phyloP scores from a whole-genome alignment of 2,113 vertebrate species.

The Crocuta crocuta region DNA sequence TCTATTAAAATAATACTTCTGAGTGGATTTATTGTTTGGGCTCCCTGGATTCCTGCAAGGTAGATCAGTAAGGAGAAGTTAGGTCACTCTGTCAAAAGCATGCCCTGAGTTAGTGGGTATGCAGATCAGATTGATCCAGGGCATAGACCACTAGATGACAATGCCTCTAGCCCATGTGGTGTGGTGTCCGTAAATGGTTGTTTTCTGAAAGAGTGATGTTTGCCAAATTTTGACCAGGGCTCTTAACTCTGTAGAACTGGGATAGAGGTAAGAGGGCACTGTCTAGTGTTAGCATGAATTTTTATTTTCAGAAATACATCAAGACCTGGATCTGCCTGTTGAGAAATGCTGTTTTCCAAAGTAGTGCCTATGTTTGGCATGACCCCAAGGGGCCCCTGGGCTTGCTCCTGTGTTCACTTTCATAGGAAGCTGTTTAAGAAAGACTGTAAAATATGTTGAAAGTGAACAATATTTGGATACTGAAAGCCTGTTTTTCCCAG shows the following conservation, averaged over 20 bases:
- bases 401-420: background rate
- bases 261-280: background rate
- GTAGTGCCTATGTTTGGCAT: background rate
- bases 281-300: background rate
- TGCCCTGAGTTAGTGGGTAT: background rate
- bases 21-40: background rate
- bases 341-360: background rate
- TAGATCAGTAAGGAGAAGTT: background rate
- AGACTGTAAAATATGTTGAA: background rate
- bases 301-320: background rate
- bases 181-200: background rate
- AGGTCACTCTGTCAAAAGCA: background rate
- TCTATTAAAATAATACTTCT: background rate
- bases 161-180: background rate
- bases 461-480: background rate
- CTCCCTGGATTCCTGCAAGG: background rate
- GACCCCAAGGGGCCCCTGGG: background rate
- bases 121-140: background rate
- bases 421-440: conserved; percentile 2
- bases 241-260: background rate
- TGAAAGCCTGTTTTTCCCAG: background rate
- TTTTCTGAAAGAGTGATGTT: background rate
- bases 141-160: background rate
- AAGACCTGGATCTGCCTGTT: background rate
- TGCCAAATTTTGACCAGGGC: background rate